Evolutionary conservation across 2,797 vertebrate species (phyloP), one percentile per base, ranked within the genome.

Genomic region (Sciaenops ocellatus): DNA sequence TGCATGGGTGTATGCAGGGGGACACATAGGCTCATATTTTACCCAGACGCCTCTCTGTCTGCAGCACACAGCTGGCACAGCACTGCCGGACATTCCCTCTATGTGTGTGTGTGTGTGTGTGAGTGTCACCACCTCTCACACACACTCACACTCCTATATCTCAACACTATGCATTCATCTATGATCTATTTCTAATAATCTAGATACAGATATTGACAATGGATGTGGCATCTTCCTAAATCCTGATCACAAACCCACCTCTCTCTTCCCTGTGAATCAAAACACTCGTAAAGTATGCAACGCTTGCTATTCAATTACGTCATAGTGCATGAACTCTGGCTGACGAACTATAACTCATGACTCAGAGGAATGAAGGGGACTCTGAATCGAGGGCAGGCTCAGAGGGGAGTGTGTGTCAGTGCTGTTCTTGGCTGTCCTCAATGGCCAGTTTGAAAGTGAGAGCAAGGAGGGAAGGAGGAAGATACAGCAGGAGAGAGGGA

Each of bases 11-110:
- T 69, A 71, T 47, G 60, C 46, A 64, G 62, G 82, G 76, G 84
- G 82, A 83, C 87, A 83, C 86, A 88, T 41, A 54, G 90, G 90
- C 87, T 95, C 90, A 75, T 92, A 90, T 95, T 93, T 93, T 94
- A 93, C 72, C 76, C 85, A 85, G 95, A 94, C 94, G 94, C 95
- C 95, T 91, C 78, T 65, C 89, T 91, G 94, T 94, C 94, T 95
- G 88, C 90, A 83, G 85, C 79, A 76, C 86, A 75, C 82, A 92
- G 86, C 92, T 93, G 89, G 87, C 79, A 80, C 79, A 76, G 84
- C 76, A 75, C 84, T 79, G 84, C 78, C 30, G 80, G 86, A 92
- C 93, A 93, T 93, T 95, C 92, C 90, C 68, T 54, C 11, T 38
- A 54, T 76, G 82, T 50, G 61, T 77, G 51, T 42, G 68, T 76